phyloP scores from a whole-genome alignment of 2,113 vertebrate species.

The Leucopsar rothschildi region DNA sequence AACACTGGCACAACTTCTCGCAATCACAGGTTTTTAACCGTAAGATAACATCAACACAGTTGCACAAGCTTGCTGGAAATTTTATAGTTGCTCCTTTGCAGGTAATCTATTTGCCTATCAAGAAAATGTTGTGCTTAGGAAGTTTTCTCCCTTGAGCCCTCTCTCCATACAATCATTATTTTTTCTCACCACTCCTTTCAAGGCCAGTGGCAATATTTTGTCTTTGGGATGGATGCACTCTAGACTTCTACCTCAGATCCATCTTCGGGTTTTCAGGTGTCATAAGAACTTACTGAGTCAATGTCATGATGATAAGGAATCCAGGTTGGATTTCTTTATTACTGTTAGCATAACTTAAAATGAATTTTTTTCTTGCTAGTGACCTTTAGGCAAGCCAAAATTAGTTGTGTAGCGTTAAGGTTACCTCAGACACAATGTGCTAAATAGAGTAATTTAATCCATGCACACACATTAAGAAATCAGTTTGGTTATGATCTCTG shows the following conservation, averaged over 20 bases:
- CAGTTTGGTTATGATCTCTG: not conserved
- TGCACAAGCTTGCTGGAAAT: not conserved
- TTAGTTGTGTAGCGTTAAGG: not conserved
- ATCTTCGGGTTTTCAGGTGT: not conserved
- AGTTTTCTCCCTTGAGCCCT: not conserved
- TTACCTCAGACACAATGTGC: not conserved
- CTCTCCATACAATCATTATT: fast-evolving
- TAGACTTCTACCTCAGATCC: not conserved
- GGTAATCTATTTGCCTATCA: not conserved
- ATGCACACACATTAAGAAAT: not conserved
- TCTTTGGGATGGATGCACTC: not conserved
- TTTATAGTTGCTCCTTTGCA: not conserved
- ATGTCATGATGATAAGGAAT: not conserved
- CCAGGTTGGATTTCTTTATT: not conserved
- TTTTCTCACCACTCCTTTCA: not conserved
- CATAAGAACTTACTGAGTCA: not conserved
- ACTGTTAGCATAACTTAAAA: not conserved
- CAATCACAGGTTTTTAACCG: not conserved
- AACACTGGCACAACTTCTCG: not conserved
- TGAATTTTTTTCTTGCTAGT: not conserved
- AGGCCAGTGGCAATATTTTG: not conserved
- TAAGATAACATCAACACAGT: not conserved
- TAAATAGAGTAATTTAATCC: not conserved
- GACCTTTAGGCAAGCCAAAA: not conserved
- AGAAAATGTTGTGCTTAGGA: not conserved